A percentile compares a stretch with the other conserved stretches of the same genome.
phyloP scores from a whole-genome alignment of 2,888 invertebrate genomes.

The Drosophila cognata region DNA sequence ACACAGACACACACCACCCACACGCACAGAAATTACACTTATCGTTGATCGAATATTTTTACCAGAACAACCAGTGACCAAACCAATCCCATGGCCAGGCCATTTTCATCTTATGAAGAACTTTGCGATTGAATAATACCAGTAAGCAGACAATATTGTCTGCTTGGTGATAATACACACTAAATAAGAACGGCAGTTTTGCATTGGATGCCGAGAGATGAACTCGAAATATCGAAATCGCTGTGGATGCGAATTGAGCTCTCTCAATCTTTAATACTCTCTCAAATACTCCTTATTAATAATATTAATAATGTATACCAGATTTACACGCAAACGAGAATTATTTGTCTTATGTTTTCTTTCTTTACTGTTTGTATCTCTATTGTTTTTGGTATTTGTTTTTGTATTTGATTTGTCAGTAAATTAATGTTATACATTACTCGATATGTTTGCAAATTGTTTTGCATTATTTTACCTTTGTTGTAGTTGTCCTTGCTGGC shows the following conservation, averaged over 20 bases:
- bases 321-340: slow-evolving; percentile 13
- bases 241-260: slow-evolving; percentile 24
- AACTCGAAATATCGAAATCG: slow-evolving; percentile 21
- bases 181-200: slow-evolving; percentile 16
- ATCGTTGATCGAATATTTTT: slow-evolving; percentile 4
- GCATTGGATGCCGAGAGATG: slow-evolving; percentile 8
- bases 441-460: slow-evolving; percentile 82
- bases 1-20: slow-evolving; percentile 34
- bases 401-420: slow-evolving; percentile 67
- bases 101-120: slow-evolving; percentile 14
- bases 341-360: not conserved
- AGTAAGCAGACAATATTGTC: no score
- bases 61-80: slow-evolving; percentile 25
- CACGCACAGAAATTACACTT: slow-evolving; percentile 15
- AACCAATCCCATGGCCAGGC: slow-evolving; percentile 8
- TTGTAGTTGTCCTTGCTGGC: slow-evolving; percentile 97
- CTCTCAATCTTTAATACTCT: slow-evolving; percentile 7
- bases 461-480: slow-evolving; percentile 92
- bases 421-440: slow-evolving; percentile 83
- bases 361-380: slow-evolving; percentile 11
- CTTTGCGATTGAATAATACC: slow-evolving; percentile 13
- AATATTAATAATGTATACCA: slow-evolving; percentile 17
- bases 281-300: slow-evolving; percentile 7
- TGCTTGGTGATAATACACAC: slow-evolving; percentile 2
- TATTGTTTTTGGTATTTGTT: slow-evolving; percentile 24